Evolutionary conservation across 2,888 invertebrate species (phyloP).

Genomic region (Sarcophaga caerulescens): DNA sequence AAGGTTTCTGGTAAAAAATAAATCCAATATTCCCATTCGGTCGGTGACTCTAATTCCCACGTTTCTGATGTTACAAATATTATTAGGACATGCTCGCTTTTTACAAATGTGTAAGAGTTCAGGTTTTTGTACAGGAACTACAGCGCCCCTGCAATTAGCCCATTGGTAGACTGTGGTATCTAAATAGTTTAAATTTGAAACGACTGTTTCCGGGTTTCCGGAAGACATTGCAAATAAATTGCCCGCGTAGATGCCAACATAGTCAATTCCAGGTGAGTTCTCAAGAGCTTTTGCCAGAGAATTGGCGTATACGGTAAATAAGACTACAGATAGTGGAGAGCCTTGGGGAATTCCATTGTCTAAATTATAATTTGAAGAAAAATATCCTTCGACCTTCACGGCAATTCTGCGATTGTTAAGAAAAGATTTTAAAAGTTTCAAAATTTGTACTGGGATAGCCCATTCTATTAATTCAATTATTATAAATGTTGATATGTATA

Average conservation of each 20-base stretch:
- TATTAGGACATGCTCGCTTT: conserved; percentile 5
- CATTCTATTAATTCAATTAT: conserved; percentile 10
- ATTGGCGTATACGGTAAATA: not conserved
- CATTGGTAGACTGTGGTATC: conserved; percentile 8
- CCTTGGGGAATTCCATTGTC: not conserved
- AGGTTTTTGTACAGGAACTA: not conserved
- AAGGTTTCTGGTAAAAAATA: conserved; percentile 43
- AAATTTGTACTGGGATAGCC: not conserved
- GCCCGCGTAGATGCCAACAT: conserved; percentile 31
- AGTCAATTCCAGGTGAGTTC: not conserved
- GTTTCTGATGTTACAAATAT: not conserved
- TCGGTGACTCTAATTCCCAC: not conserved
- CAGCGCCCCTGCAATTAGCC: not conserved
- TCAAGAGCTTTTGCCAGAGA: not conserved
- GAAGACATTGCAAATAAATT: conserved; percentile 43
- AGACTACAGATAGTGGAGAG: not conserved
- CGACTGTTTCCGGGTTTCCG: not conserved
- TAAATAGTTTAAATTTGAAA: not conserved
- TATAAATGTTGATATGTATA: conserved; percentile 3
- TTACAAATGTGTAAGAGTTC: conserved; percentile 39
- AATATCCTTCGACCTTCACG: conserved; percentile 19
- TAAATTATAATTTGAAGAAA: not conserved
- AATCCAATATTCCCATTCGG: conserved; percentile 1
- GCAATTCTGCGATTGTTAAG: conserved; percentile 14
- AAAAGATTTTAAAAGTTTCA: conserved; percentile 26